These are phyloP conservation scores for Noctua fimbriata DNA, from an alignment of 2,888 invertebrate species.

Conservation along the genomic window DNA sequence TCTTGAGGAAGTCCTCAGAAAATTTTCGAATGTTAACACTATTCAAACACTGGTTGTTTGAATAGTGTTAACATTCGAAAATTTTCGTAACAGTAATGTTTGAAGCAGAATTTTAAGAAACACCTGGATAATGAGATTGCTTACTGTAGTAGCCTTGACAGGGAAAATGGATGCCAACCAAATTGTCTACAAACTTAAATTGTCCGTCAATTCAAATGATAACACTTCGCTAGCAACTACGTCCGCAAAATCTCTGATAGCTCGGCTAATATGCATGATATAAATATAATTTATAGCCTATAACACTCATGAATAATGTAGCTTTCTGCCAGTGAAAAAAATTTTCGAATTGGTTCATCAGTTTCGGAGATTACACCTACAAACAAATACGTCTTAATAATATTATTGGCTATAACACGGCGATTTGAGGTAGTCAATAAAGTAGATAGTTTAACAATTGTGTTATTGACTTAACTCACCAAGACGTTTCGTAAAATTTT, in stretches of 20 bases:
- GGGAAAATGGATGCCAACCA: neutral
- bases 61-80: neutral
- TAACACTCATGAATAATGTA: too few relatives aligned
- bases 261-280: too few relatives aligned
- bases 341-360: too few relatives aligned
- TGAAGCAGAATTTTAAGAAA: neutral
- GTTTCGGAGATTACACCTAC: too few relatives aligned
- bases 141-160: neutral
- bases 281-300: too few relatives aligned
- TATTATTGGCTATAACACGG: neutral
- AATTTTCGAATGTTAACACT: too few relatives aligned
- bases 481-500: neutral
- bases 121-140: neutral
- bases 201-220: neutral
- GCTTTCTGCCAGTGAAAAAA: too few relatives aligned
- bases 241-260: too few relatives aligned
- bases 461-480: neutral
- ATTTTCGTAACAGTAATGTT: neutral
- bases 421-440: too few relatives aligned
- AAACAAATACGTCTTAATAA: too few relatives aligned
- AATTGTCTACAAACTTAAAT: neutral
- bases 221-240: too few relatives aligned
- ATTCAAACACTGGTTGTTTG: too few relatives aligned
- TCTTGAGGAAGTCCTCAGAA: constrained; percentile 5
- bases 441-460: neutral